These are phyloP conservation scores for Tanytarsus gracilentus DNA, from an alignment of 2,888 invertebrate species.

Conservation along the genomic window DNA sequence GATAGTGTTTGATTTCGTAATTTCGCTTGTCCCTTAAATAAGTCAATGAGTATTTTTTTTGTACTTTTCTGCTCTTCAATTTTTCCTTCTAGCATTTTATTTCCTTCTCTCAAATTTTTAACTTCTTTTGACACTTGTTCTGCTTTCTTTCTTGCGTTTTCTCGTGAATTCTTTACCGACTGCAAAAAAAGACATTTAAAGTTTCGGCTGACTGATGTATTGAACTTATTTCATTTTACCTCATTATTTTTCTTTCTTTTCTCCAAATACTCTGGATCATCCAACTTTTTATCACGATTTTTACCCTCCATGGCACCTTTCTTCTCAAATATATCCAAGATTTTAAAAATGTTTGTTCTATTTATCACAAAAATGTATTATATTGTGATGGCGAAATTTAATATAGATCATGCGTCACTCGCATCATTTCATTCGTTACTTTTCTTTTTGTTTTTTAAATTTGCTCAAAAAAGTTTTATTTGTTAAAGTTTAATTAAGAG, in stretches of 20 bases:
- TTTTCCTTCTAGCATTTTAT: constrained; percentile 11
- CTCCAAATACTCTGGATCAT: background rate
- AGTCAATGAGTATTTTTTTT: background rate
- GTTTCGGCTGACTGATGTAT: background rate
- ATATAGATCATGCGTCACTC: too few species aligned
- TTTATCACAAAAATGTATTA: too few species aligned
- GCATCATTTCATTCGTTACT: too few species aligned
- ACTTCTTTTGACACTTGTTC: constrained; percentile 6
- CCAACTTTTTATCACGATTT: background rate
- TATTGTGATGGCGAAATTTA: too few species aligned
- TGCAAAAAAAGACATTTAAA: background rate
- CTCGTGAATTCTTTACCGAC: constrained; percentile 15
- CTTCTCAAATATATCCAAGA: too few species aligned
- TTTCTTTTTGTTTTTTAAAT: too few species aligned
- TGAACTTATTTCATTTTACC: background rate
- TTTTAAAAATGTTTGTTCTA: too few species aligned
- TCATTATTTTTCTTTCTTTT: constrained; percentile 17
- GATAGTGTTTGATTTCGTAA: too few species aligned
- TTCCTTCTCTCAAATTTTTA: constrained; percentile 16
- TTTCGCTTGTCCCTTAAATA: background rate
- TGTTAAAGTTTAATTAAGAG: too few species aligned
- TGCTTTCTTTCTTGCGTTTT: constrained; percentile 8
- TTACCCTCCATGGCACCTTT: background rate
- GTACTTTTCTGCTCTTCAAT: constrained; percentile 2
- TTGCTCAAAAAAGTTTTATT: too few species aligned